Evolutionary conservation across 2,113 vertebrate genomes (phyloP), one percentile per base, ranked within the genome.

Genomic region (Aspidoscelis tigris): DNA sequence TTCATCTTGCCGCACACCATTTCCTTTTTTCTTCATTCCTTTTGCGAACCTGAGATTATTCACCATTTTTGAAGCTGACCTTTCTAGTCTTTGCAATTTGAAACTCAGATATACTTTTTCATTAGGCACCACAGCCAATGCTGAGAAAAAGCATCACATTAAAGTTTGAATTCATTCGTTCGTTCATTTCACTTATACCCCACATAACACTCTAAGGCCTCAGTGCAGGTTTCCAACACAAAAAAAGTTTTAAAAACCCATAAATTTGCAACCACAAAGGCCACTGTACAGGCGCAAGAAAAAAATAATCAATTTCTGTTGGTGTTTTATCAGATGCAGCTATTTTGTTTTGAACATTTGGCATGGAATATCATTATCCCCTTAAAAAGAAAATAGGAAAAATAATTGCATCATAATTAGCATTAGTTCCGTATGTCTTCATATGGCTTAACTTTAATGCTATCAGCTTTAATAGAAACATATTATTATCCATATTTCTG

Each of bases 121-220:
- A 79, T 88, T 76, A 83, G 78, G 8, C 1, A 88, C 89, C 88
- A 86, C 81, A 26, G 53, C 53, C 65, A 0, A 84, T 80, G 84
- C 68, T 85, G 68, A 33, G 68, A 33, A 16, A 61, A 61, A 61
- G 14, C 18, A 61, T 61, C 58, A 55, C 7, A 55, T 18, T 61
- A 61, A 61, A 61, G 58, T 61, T 16, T 61, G 58, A 61, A 61
- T 61, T 61, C 14, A 16, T 61, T 61, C 58, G 14, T 11, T 58
- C 55, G 18, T 18, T 61, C 18, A 50, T 50, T 2, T 9, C 8
- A 50, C 47, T 61, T 18, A 61, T 61, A 61, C 18, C 14, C 58
- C 18, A 61, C 4, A 2, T 16, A 18, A 18, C 58, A 61, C 18
- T 61, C 58, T 61, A 61, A 55, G 55, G 9, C 16, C 55, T 14